Base-by-base conservation (phyloP, 2,797 vertebrate species). In the Chloroceryle amazona region DNA sequence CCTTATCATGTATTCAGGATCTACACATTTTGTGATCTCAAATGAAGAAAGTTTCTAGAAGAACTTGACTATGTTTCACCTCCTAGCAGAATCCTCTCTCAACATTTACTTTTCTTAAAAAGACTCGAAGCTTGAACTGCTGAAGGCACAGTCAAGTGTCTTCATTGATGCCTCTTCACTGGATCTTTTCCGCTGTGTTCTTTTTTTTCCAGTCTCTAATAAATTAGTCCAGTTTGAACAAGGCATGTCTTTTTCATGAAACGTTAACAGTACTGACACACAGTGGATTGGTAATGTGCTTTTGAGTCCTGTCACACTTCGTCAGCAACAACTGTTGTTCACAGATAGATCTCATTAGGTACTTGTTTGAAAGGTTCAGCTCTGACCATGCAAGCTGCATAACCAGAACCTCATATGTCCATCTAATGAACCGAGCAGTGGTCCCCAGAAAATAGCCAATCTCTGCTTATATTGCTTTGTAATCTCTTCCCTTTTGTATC, bases 241-340 rank as follows among this genome's bases (percentile, higher is more conserved):
- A 84, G 17, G 13, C 46, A 52, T 10, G 3, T 47, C 6, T 31
- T 82, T 21, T 82, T 51, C 31, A 44, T 17, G 22, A 51, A 57
- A 72, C 76, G 19, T 29, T 6, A 44, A 41, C 7, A 54, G 11
- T 26, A 15, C 9, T 71, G 79, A 62, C 11, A 39, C 15, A 28
- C 0, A 1, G 3, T 13, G 7, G 31, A 57, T 47, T 49, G 49
- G 21, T 21, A 65, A 26, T 2, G 13, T 78, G 4, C 11, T 54
- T 37, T 17, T 0, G 7, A 88, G 71, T 39, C 29, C 2, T 2
- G 37, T 14, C 62, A 81, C 8, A 26, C n/a, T 52, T 66, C 26
- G 21, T 55, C 54, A 85, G 68, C 58, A 78, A 20, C 10, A 79
- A 47, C 25, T 88, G 29, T 3, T 75, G 28, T 65, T 58, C 58